Evolutionary conservation across 2,113 vertebrate species (phyloP), one percentile per base, ranked within the genome.

Genomic region (Gallinago paraguaiae): DNA sequence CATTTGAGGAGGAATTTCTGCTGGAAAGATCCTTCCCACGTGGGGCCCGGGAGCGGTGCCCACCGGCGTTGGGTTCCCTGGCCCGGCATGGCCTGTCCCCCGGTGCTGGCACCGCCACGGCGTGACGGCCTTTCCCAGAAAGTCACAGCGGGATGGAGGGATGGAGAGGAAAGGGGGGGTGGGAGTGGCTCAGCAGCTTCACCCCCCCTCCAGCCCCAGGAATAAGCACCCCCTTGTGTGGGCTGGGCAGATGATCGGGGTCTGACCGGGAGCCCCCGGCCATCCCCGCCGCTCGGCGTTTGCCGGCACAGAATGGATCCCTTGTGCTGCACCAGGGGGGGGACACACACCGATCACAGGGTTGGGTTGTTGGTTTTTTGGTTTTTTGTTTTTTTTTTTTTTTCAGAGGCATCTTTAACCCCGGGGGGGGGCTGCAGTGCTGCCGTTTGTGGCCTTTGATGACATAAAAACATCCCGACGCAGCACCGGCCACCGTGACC

Each of bases 61-160:
- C 86, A 10, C 5, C 2, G 6, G 83, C 16, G 0, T 28, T 27
- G 85, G 90, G 79, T 59, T 83, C 43, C 92, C 80, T 2, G 1
- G 48, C 6, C 16, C 7, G 2, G 45, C 65, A 12, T 30, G 50
- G 82, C 86, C 41, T 24, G 86, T 86, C 71, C 82, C 83, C n/a
- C 1, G 27, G 56, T 9, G 46, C 41, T 48, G 69, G 35, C 70
- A 22, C 50, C 3, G 1, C 13, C 83, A 8, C 17, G 4, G 13
- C 3, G 7, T 67, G 85, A 82, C 2, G 22, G 1, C 3, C 1
- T 20, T 79, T 75, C 92, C 75, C 90, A 45, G 78, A 75, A 82
- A 13, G 65, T 18, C 1, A 0, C 56, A 4, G 51, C 2, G 2
- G 75, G 75, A 53, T 1, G 4, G n/a, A 9, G 0, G 5, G 39